Conservation (phyloP, 2,888 invertebrate species). For the Chalcis sispes region DNA sequence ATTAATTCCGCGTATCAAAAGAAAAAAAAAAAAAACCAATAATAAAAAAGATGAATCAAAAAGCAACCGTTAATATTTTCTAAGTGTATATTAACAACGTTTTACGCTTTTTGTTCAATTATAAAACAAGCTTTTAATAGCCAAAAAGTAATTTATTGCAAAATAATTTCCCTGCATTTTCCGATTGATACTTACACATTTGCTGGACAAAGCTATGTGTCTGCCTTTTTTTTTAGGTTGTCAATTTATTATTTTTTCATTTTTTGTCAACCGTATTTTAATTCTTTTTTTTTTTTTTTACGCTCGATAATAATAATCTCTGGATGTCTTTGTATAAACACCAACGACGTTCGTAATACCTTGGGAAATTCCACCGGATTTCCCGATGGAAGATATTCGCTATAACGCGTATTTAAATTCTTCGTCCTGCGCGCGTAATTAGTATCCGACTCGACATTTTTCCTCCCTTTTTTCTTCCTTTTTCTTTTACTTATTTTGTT, state of each 20-base stretch:
- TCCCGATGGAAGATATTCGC: conserved; percentile 45
- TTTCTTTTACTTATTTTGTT: background rate
- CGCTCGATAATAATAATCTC: conserved; percentile 23
- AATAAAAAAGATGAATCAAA: too few relatives aligned
- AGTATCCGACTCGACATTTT: conserved; percentile 14
- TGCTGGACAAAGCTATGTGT: conserved; percentile 14
- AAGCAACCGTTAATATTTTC: too few relatives aligned
- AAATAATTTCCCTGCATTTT: too few relatives aligned
- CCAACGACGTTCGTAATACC: conserved; percentile 32
- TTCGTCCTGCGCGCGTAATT: conserved; percentile 35
- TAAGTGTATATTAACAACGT: too few relatives aligned
- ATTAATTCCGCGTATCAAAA: too few relatives aligned
- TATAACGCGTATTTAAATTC: conserved; percentile 46
- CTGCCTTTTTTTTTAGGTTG: conserved; percentile 7
- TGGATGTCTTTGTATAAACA: conserved; percentile 24
- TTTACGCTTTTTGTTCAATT: too few relatives aligned
- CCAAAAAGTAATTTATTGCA: too few relatives aligned
- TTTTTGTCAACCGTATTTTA: background rate
- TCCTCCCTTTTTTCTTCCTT: background rate
- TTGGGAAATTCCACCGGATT: conserved; percentile 45
- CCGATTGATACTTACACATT: too few relatives aligned
- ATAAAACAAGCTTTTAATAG: too few relatives aligned
- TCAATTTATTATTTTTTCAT: background rate
- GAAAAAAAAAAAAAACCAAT: too few relatives aligned
- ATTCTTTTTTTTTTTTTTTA: conserved; percentile 8